Evolutionary conservation across 1,140 invertebrate species (phyloP).

Genomic region (Drosophila repletoides): DNA sequence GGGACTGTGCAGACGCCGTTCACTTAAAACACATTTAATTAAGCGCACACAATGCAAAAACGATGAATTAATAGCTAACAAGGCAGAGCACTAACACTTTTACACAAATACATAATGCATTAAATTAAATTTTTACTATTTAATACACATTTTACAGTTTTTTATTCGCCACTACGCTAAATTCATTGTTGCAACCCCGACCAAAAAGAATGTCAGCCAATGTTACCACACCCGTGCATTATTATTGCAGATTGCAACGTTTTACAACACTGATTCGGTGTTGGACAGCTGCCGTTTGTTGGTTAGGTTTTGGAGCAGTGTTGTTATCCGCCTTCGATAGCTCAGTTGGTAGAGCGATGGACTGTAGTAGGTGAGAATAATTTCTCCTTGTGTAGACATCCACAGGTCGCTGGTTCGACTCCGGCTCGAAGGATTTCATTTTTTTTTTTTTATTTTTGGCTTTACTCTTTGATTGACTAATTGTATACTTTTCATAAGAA

Average conservation of each 20-base stretch:
- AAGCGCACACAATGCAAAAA: neutral
- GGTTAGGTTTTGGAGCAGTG: neutral
- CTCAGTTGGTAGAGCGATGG: slow-evolving; percentile 95
- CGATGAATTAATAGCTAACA: slow-evolving; percentile 13
- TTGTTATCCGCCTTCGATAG: slow-evolving; percentile 86
- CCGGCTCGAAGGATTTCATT: slow-evolving; percentile 30
- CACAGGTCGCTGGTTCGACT: slow-evolving; percentile 46
- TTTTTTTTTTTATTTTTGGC: neutral
- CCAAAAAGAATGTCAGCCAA: slow-evolving; percentile 34
- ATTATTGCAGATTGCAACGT: neutral
- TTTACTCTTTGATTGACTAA: no score
- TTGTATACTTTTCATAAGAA: no score
- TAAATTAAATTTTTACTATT: slow-evolving; percentile 53
- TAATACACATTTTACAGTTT: slow-evolving; percentile 55
- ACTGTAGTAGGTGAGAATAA: slow-evolving; percentile 87
- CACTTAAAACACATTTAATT: slow-evolving; percentile 3
- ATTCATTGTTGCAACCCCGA: slow-evolving; percentile 57
- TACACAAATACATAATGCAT: slow-evolving; percentile 17
- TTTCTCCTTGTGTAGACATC: slow-evolving; percentile 38
- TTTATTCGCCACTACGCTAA: slow-evolving; percentile 40
- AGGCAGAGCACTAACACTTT: slow-evolving; percentile 11
- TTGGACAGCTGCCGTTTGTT: neutral
- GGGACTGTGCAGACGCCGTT: slow-evolving; percentile 30
- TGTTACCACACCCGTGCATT: slow-evolving; percentile 27
- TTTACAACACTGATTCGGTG: slow-evolving; percentile 9